Evolutionary conservation across 2,888 invertebrate genomes (phyloP).

Genomic region (Serripes groenlandicus): DNA sequence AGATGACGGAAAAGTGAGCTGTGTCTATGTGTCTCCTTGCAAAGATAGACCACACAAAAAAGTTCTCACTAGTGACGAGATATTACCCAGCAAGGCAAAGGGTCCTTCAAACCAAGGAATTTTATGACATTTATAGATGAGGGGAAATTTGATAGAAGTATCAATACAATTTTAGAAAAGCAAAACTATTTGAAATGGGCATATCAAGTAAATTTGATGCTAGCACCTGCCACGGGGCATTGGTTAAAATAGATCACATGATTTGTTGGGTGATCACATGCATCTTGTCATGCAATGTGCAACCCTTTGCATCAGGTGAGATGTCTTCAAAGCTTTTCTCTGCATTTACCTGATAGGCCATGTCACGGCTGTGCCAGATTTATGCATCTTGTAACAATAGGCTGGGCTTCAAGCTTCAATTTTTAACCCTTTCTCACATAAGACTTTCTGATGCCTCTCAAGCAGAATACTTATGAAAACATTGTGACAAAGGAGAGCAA

Average conservation of each 20-base stretch:
- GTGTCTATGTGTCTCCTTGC: too few species aligned
- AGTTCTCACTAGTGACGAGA: too few species aligned
- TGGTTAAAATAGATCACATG: slow-evolving; percentile 13
- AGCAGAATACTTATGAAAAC: neutral
- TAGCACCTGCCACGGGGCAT: slow-evolving; percentile 3
- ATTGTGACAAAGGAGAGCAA: neutral
- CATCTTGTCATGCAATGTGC: slow-evolving; percentile 22
- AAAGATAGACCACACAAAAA: too few species aligned
- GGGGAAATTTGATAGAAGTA: slow-evolving; percentile 14
- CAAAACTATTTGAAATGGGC: slow-evolving; percentile 19
- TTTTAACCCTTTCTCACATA: neutral
- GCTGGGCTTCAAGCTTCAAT: too few species aligned
- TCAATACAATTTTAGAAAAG: slow-evolving; percentile 19
- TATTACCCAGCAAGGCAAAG: too few species aligned
- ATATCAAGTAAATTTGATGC: slow-evolving; percentile 15
- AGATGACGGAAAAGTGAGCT: too few species aligned
- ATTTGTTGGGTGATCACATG: neutral
- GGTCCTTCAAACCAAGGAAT: neutral
- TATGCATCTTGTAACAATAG: too few species aligned
- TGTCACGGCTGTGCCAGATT: too few species aligned
- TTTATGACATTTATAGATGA: slow-evolving; percentile 17
- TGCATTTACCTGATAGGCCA: too few species aligned
- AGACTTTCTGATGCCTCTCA: neutral
- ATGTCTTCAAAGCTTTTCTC: too few species aligned
- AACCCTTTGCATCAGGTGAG: neutral